Evolutionary conservation across 2,113 vertebrate genomes (phyloP), one percentile per base, ranked within the genome.

Genomic region (Dinomys branickii): DNA sequence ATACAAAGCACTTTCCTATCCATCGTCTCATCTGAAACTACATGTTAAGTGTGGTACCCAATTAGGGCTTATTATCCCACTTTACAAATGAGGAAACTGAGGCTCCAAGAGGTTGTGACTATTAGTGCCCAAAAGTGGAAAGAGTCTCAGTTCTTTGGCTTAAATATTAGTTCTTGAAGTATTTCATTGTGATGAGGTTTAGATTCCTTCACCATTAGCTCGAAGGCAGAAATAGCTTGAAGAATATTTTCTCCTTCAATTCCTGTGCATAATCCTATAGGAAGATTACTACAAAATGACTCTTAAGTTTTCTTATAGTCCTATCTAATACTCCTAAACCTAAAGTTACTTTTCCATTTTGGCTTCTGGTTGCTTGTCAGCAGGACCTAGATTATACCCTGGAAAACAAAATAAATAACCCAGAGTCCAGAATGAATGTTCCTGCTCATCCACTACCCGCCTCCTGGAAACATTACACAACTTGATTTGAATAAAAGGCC

Each of bases 11-110:
- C 20, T 88, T 75, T 26, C 17, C 26, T 85, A 50, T 3, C 35
- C 65, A 17, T 16, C 19, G 59, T 73, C 54, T 89, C 86, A 58
- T 61, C 65, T 30, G 78, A 86, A 94, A 80, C 59, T 19, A 14
- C 26, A 63, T 28, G 13, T 44, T 52, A 75, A 84, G 17, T 84
- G 87, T 38, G 2, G 24, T 28, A 75, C 50, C 2, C 16, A 63
- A n/a, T 19, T 28, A 75, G 30, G 7, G 61, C 28, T 94, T 87
- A 59, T 82, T 20, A 59, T 54, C 16, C 13, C 20, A 84, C 50
- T 83, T 97, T 81, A 81, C 30, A 80, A 94, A 93, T 81, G 73
- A 94, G 52, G 41, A 88, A 73, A 94, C 6, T 1, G 30, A 88
- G 26, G 8, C 52, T 91, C 35, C 41, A 54, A 59, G 96, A 89